phyloP scores from a whole-genome alignment of 2,888 invertebrate genomes.

The Halictus ligatus region DNA sequence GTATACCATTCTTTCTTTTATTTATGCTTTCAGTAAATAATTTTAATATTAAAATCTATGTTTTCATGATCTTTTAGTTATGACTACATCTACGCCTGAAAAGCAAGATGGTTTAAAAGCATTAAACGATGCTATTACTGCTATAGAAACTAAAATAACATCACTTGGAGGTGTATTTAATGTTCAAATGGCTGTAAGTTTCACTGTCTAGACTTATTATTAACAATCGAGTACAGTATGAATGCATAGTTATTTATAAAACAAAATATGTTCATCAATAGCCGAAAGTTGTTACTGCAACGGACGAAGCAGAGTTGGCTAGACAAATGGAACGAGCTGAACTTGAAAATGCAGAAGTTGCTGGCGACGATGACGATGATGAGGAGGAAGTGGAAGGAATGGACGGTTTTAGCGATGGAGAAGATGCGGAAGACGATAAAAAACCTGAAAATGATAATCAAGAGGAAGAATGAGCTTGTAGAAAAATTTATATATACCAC shows the following conservation, averaged over 20 bases:
- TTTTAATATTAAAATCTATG: neutral
- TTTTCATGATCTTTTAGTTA: constrained; percentile 87
- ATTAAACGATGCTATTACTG: constrained; percentile 94
- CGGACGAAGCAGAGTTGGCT: constrained; percentile 98
- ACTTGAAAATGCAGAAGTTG: constrained; percentile 96
- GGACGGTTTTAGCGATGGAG: constrained; percentile 85
- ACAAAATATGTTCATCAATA: constrained; percentile 79
- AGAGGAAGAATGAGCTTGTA: constrained; percentile 77
- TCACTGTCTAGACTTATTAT: neutral
- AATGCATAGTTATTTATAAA: neutral
- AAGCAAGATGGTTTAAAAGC: constrained; percentile 96
- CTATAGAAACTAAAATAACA: constrained; percentile 93
- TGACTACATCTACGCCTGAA: constrained; percentile 99
- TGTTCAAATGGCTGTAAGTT: constrained; percentile 95
- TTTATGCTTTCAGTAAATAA: neutral
- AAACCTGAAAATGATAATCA: constrained; percentile 73
- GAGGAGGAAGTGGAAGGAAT: constrained; percentile 91
- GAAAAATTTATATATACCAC: constrained; percentile 43
- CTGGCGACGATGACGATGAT: constrained; percentile 95
- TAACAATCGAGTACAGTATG: neutral
- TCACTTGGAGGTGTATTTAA: constrained; percentile 96
- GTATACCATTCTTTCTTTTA: constrained; percentile 83
- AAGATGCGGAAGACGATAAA: constrained; percentile 81
- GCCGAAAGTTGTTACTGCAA: constrained; percentile 99
- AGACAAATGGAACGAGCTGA: constrained; percentile 97